phyloP scores from a whole-genome alignment of 2,888 invertebrate genomes.

The Auanema freiburgensis region DNA sequence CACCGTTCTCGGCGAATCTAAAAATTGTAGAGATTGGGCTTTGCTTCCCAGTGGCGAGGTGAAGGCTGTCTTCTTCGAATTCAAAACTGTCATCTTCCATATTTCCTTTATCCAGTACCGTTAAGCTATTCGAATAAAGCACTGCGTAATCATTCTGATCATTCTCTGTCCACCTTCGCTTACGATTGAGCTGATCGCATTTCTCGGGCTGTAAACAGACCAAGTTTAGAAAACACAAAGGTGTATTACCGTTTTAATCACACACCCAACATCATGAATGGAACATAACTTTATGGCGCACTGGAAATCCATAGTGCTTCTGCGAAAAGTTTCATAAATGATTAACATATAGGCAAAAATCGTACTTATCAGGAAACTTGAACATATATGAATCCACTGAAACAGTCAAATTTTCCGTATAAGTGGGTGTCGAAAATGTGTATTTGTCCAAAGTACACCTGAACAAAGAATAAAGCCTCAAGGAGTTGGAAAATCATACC shows the following conservation, averaged over 20 bases:
- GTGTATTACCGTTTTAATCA: constrained; percentile 41
- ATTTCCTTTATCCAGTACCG: constrained; percentile 47
- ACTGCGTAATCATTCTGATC: constrained; percentile 2
- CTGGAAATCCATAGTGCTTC: constrained; percentile 44
- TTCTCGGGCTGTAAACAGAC: constrained; percentile 50
- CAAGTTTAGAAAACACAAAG: not conserved
- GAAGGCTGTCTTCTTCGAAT: no score
- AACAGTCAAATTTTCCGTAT: constrained; percentile 43
- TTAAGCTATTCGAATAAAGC: constrained; percentile 53
- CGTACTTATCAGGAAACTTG: constrained; percentile 54
- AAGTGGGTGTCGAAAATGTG: constrained; percentile 55
- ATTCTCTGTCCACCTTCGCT: constrained; percentile 7
- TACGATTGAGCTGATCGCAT: constrained; percentile 25
- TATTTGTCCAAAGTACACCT: constrained; percentile 52
- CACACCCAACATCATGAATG: constrained; percentile 46
- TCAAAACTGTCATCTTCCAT: no score
- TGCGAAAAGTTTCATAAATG: constrained; percentile 5
- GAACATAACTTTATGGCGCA: constrained; percentile 57
- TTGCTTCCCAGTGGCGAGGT: no score
- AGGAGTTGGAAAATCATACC: constrained; percentile 29
- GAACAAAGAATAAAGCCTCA: constrained; percentile 5
- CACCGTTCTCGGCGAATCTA: no score
- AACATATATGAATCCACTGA: constrained; percentile 53
- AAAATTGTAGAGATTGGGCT: no score
- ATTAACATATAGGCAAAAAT: constrained; percentile 1